These are phyloP conservation scores for Psilopsiagon aurifrons DNA, from an alignment of 2,113 vertebrate genomes.

Conservation along the genomic window DNA sequence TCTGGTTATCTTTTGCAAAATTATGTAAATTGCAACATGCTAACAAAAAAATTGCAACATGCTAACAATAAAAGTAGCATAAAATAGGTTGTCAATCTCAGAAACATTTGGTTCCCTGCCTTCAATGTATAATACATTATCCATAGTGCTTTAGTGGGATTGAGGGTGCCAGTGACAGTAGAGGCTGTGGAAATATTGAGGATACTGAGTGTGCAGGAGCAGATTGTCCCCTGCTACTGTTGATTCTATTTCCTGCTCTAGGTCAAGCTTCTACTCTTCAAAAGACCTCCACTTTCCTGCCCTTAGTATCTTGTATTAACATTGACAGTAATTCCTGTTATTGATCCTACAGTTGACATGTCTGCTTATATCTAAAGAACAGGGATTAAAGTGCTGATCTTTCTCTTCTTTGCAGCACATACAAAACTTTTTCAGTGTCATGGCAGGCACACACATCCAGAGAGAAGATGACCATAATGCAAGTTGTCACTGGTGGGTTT, in stretches of 20 bases:
- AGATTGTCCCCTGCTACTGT: neutral
- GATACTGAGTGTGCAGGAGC: neutral
- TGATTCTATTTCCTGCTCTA: neutral
- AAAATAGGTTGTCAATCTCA: neutral
- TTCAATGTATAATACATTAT: neutral
- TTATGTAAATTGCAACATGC: neutral
- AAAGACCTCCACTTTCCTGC: neutral
- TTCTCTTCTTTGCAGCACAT: neutral
- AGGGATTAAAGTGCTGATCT: neutral
- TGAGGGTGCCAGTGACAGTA: neutral
- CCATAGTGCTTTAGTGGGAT: neutral
- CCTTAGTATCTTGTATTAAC: neutral
- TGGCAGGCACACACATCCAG: neutral
- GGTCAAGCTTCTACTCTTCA: neutral
- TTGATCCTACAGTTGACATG: neutral
- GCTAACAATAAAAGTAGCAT: neutral
- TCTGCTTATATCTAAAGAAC: neutral
- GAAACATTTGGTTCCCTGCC: neutral
- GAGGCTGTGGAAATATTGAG: neutral
- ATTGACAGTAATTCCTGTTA: neutral
- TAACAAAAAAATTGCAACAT: neutral
- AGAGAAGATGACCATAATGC: neutral
- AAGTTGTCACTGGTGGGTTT: neutral
- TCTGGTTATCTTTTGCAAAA: neutral
- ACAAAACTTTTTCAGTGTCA: neutral